phyloP scores from a whole-genome alignment of 2,113 vertebrate genomes.

The Takifugu flavidus region DNA sequence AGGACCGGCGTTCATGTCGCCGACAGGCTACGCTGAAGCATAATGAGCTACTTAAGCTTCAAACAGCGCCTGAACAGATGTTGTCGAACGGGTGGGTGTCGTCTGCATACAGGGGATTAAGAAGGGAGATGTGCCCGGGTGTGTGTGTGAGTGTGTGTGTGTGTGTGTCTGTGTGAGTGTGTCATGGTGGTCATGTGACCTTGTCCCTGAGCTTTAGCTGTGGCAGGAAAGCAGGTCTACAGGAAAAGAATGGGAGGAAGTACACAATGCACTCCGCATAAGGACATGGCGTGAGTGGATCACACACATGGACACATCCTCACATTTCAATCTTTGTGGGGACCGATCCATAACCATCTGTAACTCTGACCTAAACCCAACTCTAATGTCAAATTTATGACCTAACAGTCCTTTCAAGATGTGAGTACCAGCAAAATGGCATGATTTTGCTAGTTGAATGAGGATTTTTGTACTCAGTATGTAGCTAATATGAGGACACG shows the following conservation, averaged over 20 bases:
- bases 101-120: slow-evolving; percentile 36
- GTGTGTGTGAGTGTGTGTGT: slow-evolving; percentile 9
- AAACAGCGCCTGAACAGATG: not conserved
- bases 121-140: slow-evolving; percentile 11
- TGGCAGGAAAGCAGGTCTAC: slow-evolving; percentile 39
- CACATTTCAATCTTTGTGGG: slow-evolving; percentile 16
- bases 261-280: slow-evolving; percentile 48
- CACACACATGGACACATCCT: slow-evolving; percentile 32
- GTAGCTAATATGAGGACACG: no score
- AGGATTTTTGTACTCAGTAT: no score
- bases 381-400: no score
- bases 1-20: no score
- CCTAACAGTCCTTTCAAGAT: no score
- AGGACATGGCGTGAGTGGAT: slow-evolving; percentile 46
- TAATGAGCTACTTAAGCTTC: no score
- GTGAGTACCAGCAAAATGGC: no score
- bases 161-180: slow-evolving; percentile 10
- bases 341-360: not conserved
- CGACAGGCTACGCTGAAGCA: no score
- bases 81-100: slow-evolving; percentile 25
- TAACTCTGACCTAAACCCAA: slow-evolving; percentile 8
- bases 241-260: slow-evolving; percentile 58
- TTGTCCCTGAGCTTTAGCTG: slow-evolving; percentile 34
- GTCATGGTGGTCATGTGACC: slow-evolving; percentile 24
- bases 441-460: no score